Evolutionary conservation across 2,113 vertebrate species (phyloP).

Genomic region (Anas platyrhynchos): DNA sequence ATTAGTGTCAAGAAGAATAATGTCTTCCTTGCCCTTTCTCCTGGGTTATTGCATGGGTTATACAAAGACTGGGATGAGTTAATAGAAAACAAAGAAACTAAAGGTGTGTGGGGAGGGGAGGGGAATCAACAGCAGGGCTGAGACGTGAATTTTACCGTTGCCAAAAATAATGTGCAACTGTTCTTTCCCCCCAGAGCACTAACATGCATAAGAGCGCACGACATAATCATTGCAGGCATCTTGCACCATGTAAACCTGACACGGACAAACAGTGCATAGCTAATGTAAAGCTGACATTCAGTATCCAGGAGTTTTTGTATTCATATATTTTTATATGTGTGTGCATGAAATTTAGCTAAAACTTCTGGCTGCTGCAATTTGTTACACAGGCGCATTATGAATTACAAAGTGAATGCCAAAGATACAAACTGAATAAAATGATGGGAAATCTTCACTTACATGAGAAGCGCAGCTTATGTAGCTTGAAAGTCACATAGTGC

Average conservation of each 20-base stretch:
- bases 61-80: constrained; percentile 66
- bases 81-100: constrained; percentile 73
- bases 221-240: neutral
- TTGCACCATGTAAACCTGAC: neutral
- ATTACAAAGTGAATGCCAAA: neutral
- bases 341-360: constrained; percentile 17
- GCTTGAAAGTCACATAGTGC: neutral
- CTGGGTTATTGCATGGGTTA: constrained; percentile 68
- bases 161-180: neutral
- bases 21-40: constrained; percentile 75
- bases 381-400: neutral
- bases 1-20: constrained; percentile 78
- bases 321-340: neutral
- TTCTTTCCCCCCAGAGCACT: constrained; percentile 32
- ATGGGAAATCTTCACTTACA: neutral
- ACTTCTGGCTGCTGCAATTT: neutral
- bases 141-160: constrained; percentile 19
- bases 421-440: neutral
- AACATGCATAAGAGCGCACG: neutral
- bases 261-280: neutral
- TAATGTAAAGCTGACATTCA: neutral
- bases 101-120: constrained; percentile 13
- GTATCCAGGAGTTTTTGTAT: neutral
- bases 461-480: neutral
- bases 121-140: neutral